Base-by-base conservation (phyloP, 2,113 vertebrate species). In the Nyctibius bracteatus region DNA sequence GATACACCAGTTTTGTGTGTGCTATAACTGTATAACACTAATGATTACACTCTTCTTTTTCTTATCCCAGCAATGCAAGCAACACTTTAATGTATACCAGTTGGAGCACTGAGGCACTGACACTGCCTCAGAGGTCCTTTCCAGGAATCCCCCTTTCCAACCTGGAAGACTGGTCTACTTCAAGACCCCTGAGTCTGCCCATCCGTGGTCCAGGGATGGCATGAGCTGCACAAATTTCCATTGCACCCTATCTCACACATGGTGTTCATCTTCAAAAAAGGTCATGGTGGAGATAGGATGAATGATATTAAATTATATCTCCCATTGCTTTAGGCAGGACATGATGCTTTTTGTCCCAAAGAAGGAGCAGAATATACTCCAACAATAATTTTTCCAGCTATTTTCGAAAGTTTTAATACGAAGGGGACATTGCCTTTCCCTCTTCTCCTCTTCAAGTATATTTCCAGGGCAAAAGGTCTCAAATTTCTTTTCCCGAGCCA, bases 271-370 rank as follows among this genome's bases (percentile, higher is more conserved):
- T 86, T 70, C 54, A 44, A 47, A 78, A 84, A 61, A 35, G 6
- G 9, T 39, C 6, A 1, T n/a, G 39, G 20, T 43, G 27, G 5
- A 71, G 31, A 39, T 6, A 66, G 23, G 14, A 44, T 55, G 21
- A 33, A 59, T 51, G 9, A 61, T 20, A 35, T 25, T 41, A 73
- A 86, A 54, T 27, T 55, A 8, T 14, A 51, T 21, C 7, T 67
- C 30, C 14, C 22, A 44, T 23, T 52, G 9, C 6, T 84, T 39
- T 49, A 61, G 20, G 6, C 9, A 85, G 24, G 13, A 63, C 12
- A 18, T 14, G 4, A n/a, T 58, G 6, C 0, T 1, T 77, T 70
- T 59, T 47, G 7, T 14, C 44, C 3, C 4, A 2, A 15, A 49
- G 47, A 81, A 57, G 15, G 14, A 70, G 12, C 4, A 20, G 24